phyloP scores from a whole-genome alignment of 2,888 invertebrate genomes.

The Ophion costatus region DNA sequence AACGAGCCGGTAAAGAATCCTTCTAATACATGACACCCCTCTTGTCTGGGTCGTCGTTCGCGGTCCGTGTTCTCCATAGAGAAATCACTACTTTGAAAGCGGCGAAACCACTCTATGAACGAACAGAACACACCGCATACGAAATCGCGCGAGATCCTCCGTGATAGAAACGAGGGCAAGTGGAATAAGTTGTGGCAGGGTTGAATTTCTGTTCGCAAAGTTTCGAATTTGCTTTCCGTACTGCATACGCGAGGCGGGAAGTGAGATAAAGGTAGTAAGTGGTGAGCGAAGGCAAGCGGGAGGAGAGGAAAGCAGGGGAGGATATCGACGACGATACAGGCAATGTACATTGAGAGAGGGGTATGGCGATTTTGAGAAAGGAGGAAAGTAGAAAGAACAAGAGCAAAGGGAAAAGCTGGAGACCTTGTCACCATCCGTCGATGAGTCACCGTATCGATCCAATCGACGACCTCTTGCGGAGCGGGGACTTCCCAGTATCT shows the following conservation, averaged over 20 bases:
- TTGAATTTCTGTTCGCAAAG: constrained; percentile 73
- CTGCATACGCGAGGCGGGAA: constrained; percentile 69
- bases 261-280: constrained; percentile 44
- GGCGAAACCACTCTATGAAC: no score
- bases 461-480: constrained; percentile 63
- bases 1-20: no score
- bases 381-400: constrained; percentile 51
- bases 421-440: constrained; percentile 78
- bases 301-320: constrained; percentile 9
- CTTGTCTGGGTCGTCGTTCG: no score
- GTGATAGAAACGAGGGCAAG: constrained; percentile 43
- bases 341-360: constrained; percentile 36
- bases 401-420: constrained; percentile 69
- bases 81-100: no score
- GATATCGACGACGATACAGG: constrained; percentile 47
- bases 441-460: constrained; percentile 82
- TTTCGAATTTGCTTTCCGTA: constrained; percentile 79
- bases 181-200: constrained; percentile 63
- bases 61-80: no score
- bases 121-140: no score
- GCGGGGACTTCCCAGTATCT: constrained; percentile 63
- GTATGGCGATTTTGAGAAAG: constrained; percentile 28
- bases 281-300: constrained; percentile 20
- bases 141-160: not conserved
- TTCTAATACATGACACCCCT: no score